These are phyloP conservation scores for Eleutherodactylus coqui DNA, from an alignment of 2,797 vertebrate species.

Conservation along the genomic window DNA sequence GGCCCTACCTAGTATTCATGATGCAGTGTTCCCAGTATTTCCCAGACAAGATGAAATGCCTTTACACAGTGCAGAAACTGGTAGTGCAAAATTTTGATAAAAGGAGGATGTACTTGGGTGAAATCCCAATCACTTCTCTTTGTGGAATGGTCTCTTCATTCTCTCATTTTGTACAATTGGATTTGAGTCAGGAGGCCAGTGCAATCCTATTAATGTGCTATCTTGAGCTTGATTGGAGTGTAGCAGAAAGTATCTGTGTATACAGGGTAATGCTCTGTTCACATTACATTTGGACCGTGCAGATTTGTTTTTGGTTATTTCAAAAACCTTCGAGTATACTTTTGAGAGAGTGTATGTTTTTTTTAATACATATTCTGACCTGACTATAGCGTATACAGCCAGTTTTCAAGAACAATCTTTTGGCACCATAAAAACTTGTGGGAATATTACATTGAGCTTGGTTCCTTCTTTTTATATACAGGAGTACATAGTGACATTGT, in stretches of 20 bases:
- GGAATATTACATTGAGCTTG: no score
- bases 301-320: no score
- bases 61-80: not conserved
- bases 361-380: no score
- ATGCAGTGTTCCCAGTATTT: not conserved
- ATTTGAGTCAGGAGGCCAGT: not conserved
- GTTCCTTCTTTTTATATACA: no score
- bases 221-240: not conserved
- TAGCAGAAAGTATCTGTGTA: not conserved
- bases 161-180: constrained; percentile 24
- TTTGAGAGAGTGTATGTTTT: no score
- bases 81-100: not conserved
- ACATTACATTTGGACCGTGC: not conserved
- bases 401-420: no score
- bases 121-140: not conserved
- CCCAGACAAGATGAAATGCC: not conserved
- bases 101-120: not conserved
- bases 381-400: no score
- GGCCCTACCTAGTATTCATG: no score
- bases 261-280: not conserved
- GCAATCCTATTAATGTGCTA: constrained; percentile 48
- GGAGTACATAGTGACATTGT: no score
- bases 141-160: not conserved
- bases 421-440: no score
- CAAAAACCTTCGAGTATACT: no score